Percentiles rank a stretch among this genome's conserved stretches.
Conservation (phyloP, 1,140 invertebrate species). For the Pseudobourletiella spinata region DNA sequence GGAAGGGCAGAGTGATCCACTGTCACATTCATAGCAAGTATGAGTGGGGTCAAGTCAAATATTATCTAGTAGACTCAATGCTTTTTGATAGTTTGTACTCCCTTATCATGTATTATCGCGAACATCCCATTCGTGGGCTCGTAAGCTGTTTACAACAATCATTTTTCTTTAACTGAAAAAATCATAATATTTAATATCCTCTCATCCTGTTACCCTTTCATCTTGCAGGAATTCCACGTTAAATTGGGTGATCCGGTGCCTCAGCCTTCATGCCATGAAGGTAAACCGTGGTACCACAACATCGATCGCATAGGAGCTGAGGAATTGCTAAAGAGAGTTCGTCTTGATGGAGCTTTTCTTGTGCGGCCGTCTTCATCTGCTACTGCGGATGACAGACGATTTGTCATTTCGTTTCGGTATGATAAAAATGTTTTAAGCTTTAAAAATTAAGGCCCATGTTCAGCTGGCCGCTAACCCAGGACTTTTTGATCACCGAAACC, state of each 20-base stretch:
- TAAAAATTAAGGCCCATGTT: no score
- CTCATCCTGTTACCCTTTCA: no score
- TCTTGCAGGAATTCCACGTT: conserved; percentile 67
- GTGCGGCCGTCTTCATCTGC: conserved; percentile 77
- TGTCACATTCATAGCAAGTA: conserved; percentile 84
- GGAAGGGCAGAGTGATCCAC: conserved; percentile 80
- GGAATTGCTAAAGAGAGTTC: conserved; percentile 69
- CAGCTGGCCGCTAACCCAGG: no score
- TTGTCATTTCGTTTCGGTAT: conserved; percentile 90
- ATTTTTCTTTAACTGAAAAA: no score
- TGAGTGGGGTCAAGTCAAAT: conserved; percentile 78
- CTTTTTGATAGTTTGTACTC: conserved; percentile 88
- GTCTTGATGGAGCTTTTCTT: conserved; percentile 82
- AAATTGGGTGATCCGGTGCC: conserved; percentile 83
- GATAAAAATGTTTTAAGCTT: no score
- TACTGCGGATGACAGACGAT: conserved; percentile 66
- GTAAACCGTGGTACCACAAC: conserved; percentile 87
- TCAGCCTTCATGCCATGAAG: conserved; percentile 87
- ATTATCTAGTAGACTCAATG: conserved; percentile 79
- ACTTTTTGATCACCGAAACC: no score
- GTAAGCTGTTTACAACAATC: conserved; percentile 40
- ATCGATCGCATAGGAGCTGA: conserved; percentile 73
- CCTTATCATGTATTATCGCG: conserved; percentile 82
- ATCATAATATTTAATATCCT: no score
- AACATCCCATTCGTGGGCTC: conserved; percentile 72